These are phyloP conservation scores for Caenorhabditis uteleia DNA, from an alignment of 2,888 invertebrate genomes.

Conservation along the genomic window DNA sequence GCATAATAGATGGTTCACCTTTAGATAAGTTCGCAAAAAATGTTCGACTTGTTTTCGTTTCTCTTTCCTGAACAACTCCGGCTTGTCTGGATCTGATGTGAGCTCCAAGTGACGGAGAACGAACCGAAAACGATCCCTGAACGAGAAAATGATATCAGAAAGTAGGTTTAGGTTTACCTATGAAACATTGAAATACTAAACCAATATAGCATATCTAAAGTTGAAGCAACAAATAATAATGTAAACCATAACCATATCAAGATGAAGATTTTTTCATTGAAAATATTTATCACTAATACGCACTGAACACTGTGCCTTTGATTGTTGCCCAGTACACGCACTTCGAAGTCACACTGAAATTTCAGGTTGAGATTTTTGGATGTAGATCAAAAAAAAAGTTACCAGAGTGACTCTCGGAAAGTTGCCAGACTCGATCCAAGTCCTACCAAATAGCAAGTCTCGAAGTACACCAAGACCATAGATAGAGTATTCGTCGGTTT, in stretches of 20 bases:
- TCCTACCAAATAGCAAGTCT: constrained; percentile 64
- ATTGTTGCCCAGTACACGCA: constrained; percentile 68
- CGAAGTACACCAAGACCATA: constrained; percentile 68
- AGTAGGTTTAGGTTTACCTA: constrained; percentile 11
- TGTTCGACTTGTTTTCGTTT: constrained; percentile 69
- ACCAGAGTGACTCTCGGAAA: constrained; percentile 65
- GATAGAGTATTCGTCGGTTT: constrained; percentile 67
- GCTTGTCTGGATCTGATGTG: constrained; percentile 68
- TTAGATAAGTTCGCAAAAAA: constrained; percentile 66
- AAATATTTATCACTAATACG: constrained; percentile 69
- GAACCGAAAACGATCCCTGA: constrained; percentile 68
- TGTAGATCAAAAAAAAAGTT: constrained; percentile 3
- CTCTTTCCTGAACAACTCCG: constrained; percentile 68
- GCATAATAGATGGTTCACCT: constrained; percentile 48
- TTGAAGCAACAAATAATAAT: constrained; percentile 64
- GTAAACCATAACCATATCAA: constrained; percentile 69
- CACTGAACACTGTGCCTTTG: constrained; percentile 69
- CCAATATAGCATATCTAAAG: constrained; percentile 68
- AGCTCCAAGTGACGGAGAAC: constrained; percentile 67
- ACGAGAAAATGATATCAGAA: background rate
- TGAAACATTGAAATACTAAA: constrained; percentile 68
- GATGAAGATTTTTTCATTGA: constrained; percentile 69
- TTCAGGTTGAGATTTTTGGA: background rate
- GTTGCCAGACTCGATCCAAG: constrained; percentile 68
- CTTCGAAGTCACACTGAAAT: constrained; percentile 67